phyloP scores from a whole-genome alignment of 2,113 vertebrate species.

The Lagopus leucura region DNA sequence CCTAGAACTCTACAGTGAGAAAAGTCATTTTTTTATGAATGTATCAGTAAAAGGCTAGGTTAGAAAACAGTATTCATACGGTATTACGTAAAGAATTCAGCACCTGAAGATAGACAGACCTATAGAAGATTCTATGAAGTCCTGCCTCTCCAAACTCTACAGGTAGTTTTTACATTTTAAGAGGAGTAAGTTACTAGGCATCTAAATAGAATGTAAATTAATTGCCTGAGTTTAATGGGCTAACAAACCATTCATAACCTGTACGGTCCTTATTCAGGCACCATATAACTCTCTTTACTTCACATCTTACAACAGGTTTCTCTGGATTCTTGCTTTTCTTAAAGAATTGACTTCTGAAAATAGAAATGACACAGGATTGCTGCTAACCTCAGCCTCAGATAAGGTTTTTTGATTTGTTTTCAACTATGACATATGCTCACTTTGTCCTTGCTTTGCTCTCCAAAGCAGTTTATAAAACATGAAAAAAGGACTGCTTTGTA shows the following conservation, averaged over 20 bases:
- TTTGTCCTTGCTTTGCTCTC: conserved; percentile 70
- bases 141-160: not conserved
- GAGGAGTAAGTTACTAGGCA: not conserved
- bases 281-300: not conserved
- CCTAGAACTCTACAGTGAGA: not conserved
- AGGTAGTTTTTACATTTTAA: conserved; percentile 20
- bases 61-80: not conserved
- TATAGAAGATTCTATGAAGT: not conserved
- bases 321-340: conserved; percentile 8
- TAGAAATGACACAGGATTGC: not conserved
- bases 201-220: not conserved
- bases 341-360: not conserved
- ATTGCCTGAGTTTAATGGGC: not conserved
- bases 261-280: not conserved
- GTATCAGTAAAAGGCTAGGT: not conserved
- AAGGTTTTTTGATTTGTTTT: conserved; percentile 64
- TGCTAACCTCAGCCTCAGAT: not conserved
- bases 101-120: rapidly evolving
- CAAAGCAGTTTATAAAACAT: conserved; percentile 54
- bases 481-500: conserved; percentile 66
- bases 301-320: not conserved
- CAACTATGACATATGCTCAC: conserved; percentile 45
- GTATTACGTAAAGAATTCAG: not conserved
- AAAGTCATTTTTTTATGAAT: not conserved
- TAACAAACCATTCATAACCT: not conserved